Base-by-base conservation (phyloP, 2,888 invertebrate species). In the Cephus pulcher region DNA sequence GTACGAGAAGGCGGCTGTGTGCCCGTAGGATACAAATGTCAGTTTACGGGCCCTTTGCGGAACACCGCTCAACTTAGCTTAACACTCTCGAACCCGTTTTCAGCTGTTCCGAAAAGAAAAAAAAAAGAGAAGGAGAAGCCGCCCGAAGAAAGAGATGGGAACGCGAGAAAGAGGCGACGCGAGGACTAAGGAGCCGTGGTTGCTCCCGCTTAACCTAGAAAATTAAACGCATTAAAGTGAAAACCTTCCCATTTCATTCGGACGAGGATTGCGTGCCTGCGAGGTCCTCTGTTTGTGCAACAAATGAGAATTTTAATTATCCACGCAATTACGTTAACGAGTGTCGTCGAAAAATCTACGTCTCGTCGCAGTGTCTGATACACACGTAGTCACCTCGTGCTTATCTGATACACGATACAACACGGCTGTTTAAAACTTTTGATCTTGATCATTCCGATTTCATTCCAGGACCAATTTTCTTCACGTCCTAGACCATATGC, bases 221-320 rank as follows among this genome's bases (percentile, higher is more conserved):
- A 37, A 37, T 15, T 15, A 15, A 40, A 40, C 15, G 11, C 4
- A 30, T 70, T 70, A 70, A 70, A 70, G 33, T 70, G 12, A 70
- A 40, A 70, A 70, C 70, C 33, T 12, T 70, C 70, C 11, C 30
- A 70, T 30, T 70, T 30, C 3, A 70, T 70, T 30, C 33, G 70
- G 70, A 70, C 30, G 11, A 15, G 40, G 40, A 12, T 40, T 6
- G 15, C 1, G 40, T 0, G 40, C 0, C 15, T 15, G 40, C 15
- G 15, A 15, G 15, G 4, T 4, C 37, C 37, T 12, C 37, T 4
- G 12, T 12, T 12, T 12, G 12, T 12, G 37, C 12, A 37, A 37
- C 37, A 79, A 80, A 80, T 78, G 82, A 77, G 80, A 77, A 81
- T 80, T 78, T 80, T 81, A 81, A 82, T 80, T 80, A 80, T 74